Base-by-base conservation (phyloP, 2,113 vertebrate species). In the Chamaea fasciata region DNA sequence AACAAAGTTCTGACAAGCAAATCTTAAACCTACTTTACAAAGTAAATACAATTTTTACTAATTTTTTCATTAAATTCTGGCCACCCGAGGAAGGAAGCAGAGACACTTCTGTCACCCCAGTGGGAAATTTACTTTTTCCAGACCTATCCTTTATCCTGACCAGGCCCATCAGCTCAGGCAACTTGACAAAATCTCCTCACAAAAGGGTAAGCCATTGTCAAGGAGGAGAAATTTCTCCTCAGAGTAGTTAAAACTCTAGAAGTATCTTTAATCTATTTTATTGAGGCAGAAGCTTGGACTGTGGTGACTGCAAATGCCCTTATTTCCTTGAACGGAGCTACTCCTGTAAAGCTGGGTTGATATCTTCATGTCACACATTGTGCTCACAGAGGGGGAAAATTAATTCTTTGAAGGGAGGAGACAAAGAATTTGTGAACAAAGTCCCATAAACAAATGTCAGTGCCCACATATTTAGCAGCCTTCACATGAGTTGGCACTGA, bases 301-400 rank as follows among this genome's bases (percentile, higher is more conserved):
- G 9, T 64, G 37, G 17, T 17, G 30, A n/a, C 14, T 53, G 28
- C 10, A 56, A 79, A 33, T 6, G 2, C 7, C 15, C 10, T 77
- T 46, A 23, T 69, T 87, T 65, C 21, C 33, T 74, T 70, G 13
- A 49, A 15, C 0, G 0, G 6, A 13, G 22, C 4, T 56, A 55
- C 7, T 85, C 16, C 22, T 78, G 24, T n/a, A 78, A 70, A 47
- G 8, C 28, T 37, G 26, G 18, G 10, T 2, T 28, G 39, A 49
- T 4, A 0, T 11, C 22, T 35, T 3, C 13, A 2, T 35, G 8
- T 20, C 26, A 18, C 15, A 17, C 16, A 16, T 7, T 19, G 57
- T n/a, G 21, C 15, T 56, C 11, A 53, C 9, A 47, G 53, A 35
- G 49, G 11, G 13, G 65, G 50, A 60, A 94, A 95, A 87, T 1